These are phyloP conservation scores for Opisthograptis luteolata DNA, from an alignment of 2,888 invertebrate species.

Conservation along the genomic window DNA sequence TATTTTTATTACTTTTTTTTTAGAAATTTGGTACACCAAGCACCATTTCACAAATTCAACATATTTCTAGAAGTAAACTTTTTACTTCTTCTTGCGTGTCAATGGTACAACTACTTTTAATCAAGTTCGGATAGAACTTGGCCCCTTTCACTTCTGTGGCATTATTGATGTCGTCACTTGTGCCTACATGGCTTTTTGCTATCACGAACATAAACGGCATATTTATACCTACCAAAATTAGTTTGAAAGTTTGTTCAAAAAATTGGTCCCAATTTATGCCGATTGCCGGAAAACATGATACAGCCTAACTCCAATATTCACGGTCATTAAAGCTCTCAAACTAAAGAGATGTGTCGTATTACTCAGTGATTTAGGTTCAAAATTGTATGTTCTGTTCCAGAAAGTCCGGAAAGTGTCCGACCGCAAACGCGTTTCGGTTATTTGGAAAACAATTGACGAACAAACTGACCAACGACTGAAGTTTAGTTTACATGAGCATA, in stretches of 20 bases:
- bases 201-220: too few species aligned
- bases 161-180: too few species aligned
- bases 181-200: too few species aligned
- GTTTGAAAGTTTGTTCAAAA: not conserved
- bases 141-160: too few species aligned
- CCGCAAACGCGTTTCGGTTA: constrained; percentile 56
- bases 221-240: not conserved
- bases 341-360: constrained; percentile 1
- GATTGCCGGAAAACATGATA: not conserved
- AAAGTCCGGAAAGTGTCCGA: constrained; percentile 45
- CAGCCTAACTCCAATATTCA: not conserved
- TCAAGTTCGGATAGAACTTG: too few species aligned
- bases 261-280: not conserved
- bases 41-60: too few species aligned
- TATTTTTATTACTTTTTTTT: too few species aligned
- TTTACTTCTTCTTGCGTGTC: too few species aligned
- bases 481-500: constrained; percentile 34
- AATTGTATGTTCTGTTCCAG: constrained; percentile 32
- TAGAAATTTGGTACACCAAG: too few species aligned
- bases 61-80: too few species aligned
- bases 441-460: constrained; percentile 65
- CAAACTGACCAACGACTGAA: constrained; percentile 46
- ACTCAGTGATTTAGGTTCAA: constrained; percentile 8
- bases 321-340: not conserved
- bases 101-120: too few species aligned